These are phyloP conservation scores for Harpalus rufipes DNA, from an alignment of 2,888 invertebrate species.

Conservation along the genomic window DNA sequence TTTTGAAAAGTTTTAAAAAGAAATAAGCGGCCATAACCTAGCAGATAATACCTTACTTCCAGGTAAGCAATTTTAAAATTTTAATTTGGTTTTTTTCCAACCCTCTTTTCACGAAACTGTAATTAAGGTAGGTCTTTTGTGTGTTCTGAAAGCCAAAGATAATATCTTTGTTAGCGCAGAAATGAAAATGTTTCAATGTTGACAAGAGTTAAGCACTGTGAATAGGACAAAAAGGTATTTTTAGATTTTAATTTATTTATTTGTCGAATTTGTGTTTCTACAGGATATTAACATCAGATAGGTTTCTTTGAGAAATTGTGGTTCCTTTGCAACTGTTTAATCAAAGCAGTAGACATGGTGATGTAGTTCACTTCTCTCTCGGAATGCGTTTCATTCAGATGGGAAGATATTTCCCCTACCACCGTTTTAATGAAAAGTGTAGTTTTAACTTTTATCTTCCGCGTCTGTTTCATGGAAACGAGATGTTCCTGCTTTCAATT, in stretches of 20 bases:
- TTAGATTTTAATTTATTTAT: constrained; percentile 48
- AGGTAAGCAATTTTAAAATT: constrained; percentile 44
- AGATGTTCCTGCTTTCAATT: constrained; percentile 20
- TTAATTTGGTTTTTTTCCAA: constrained; percentile 33
- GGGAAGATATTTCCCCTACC: constrained; percentile 1
- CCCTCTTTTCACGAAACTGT: constrained; percentile 38
- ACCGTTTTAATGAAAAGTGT: constrained; percentile 27
- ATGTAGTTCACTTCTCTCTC: constrained; percentile 32
- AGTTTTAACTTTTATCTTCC: constrained; percentile 1
- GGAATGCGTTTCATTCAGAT: constrained; percentile 29
- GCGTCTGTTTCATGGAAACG: constrained; percentile 14
- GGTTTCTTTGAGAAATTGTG: constrained; percentile 47
- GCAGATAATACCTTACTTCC: constrained; percentile 8
- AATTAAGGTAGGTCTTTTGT: constrained; percentile 50
- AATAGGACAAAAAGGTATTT: constrained; percentile 50
- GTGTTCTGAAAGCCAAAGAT: constrained; percentile 45
- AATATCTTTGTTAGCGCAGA: constrained; percentile 46
- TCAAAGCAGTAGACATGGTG: constrained; percentile 24
- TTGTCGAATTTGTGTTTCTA: constrained; percentile 50
- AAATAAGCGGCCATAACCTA: constrained; percentile 18
- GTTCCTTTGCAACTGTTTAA: constrained; percentile 42
- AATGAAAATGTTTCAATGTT: constrained; percentile 46
- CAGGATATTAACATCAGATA: constrained; percentile 58
- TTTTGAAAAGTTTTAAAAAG: constrained; percentile 21
- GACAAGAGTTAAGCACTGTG: constrained; percentile 37